Percentiles rank a stretch among this genome's conserved stretches.
phyloP scores from a whole-genome alignment of 2,888 invertebrate genomes.

The Hirtodrosophila confusa region DNA sequence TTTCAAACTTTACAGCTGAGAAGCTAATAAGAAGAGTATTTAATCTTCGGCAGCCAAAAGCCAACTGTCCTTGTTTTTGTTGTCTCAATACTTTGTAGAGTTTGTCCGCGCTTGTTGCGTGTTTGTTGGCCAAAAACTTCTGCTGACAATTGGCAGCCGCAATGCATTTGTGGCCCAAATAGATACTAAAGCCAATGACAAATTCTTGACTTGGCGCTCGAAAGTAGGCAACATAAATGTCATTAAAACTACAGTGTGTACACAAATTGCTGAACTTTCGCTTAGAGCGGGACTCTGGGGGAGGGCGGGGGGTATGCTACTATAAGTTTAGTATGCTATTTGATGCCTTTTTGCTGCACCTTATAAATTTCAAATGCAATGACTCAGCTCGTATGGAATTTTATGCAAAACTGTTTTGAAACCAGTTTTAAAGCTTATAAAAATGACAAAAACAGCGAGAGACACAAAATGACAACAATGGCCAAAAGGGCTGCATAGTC shows the following conservation, averaged over 20 bases:
- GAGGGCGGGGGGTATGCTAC: neutral
- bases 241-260: slow-evolving; percentile 42
- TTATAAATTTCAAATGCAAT: slow-evolving; percentile 61
- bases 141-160: slow-evolving; percentile 52
- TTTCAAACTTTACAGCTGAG: no score
- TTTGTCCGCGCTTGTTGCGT: slow-evolving; percentile 17
- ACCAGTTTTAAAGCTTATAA: slow-evolving; percentile 62
- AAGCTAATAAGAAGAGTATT: slow-evolving; percentile 14
- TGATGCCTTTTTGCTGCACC: slow-evolving; percentile 30
- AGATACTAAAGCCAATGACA: slow-evolving; percentile 19
- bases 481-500: slow-evolving; percentile 56
- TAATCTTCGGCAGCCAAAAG: neutral
- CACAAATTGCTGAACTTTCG: slow-evolving; percentile 34
- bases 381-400: slow-evolving; percentile 39
- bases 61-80: neutral
- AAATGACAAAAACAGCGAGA: slow-evolving; percentile 64
- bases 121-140: slow-evolving; percentile 31
- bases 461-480: slow-evolving; percentile 51
- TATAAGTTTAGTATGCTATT: slow-evolving; percentile 16
- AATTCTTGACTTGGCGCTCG: slow-evolving; percentile 14
- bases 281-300: neutral
- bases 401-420: slow-evolving; percentile 49
- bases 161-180: slow-evolving; percentile 24
- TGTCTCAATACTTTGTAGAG: slow-evolving; percentile 3
- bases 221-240: slow-evolving; percentile 33